Base-by-base conservation (phyloP, 2,113 vertebrate species). In the Apaloderma vittatum region DNA sequence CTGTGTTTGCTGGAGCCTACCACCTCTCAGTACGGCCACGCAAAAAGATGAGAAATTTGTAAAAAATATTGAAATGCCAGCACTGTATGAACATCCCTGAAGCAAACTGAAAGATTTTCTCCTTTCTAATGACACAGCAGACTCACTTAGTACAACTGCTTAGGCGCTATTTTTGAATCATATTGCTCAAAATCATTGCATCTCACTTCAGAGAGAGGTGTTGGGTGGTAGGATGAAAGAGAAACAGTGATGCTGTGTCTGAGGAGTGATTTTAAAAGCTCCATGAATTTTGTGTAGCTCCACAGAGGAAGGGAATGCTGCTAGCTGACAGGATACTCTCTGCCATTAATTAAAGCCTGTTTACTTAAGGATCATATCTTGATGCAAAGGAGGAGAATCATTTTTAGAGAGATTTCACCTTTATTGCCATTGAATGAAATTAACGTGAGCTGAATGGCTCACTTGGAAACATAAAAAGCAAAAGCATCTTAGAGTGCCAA, bases 331-430 rank as follows among this genome's bases (percentile, higher is more conserved):
- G 66, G 71, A 57, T 68, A 48, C 57, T 71, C 34, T 78, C 72
- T 94, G 76, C 45, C 66, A 72, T 89, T 96, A 94, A 97, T 95
- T 95, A 93, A 92, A 96, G 14, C 59, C 91, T 94, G 91, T 95
- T 95, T 96, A 94, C 94, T 85, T 87, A 87, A 73, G 73, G 61
- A 94, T 95, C 40, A 29, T 94, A 82, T 76, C 57, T 73, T 59
- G 22, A 61, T 90, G 88, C 73, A 94, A 75, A 89, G 40, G 46
- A 89, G 84, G 49, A 74, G 57, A 91, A 91, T 85, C 91, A 78
- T 95, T 95, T 97, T 95, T 94, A 84, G 88, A 88, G 75, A 77
- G 27, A 89, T 89, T 96, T 93, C 85, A 93, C 87, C 93, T 95
- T 95, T 97, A 88, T 81, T 92, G 81, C 68, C 68, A 58, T 72